Percentiles rank a stretch among this genome's conserved stretches.
Conservation (phyloP, 2,888 invertebrate genomes). For the Metacarcinus magister region DNA sequence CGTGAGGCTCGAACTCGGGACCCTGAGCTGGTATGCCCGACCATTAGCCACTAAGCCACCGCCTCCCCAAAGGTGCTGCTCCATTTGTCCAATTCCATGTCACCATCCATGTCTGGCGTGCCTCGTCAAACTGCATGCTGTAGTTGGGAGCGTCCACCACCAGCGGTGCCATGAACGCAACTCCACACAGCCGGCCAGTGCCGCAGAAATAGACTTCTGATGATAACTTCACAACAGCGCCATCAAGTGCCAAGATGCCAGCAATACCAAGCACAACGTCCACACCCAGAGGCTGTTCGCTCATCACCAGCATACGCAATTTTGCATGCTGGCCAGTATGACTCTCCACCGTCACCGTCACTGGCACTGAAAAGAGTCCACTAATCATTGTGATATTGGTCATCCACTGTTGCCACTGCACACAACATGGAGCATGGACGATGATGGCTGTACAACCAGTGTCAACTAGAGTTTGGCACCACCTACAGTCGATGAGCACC, state of each 20-base stretch:
- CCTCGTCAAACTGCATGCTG: not conserved
- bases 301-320: not conserved
- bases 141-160: not conserved
- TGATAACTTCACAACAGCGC: not conserved
- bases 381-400: not conserved
- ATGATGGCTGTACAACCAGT: not conserved
- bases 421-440: not conserved
- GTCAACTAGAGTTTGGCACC: not conserved
- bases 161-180: not conserved
- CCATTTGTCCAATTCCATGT: not conserved
- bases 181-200: not conserved
- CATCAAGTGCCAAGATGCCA: not conserved
- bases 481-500: not conserved
- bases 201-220: not conserved
- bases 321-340: not conserved
- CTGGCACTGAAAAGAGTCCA: too few species aligned
- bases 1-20: too few species aligned
- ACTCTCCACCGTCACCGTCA: slow-evolving; percentile 26
- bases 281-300: not conserved
- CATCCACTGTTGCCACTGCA: not conserved
- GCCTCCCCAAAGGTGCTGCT: too few species aligned
- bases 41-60: too few species aligned
- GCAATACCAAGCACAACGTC: not conserved
- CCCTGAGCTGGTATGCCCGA: too few species aligned
- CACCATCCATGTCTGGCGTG: not conserved